Evolutionary conservation across 2,113 vertebrate genomes (phyloP).

Genomic region (Leptobrachium ailaonicum): DNA sequence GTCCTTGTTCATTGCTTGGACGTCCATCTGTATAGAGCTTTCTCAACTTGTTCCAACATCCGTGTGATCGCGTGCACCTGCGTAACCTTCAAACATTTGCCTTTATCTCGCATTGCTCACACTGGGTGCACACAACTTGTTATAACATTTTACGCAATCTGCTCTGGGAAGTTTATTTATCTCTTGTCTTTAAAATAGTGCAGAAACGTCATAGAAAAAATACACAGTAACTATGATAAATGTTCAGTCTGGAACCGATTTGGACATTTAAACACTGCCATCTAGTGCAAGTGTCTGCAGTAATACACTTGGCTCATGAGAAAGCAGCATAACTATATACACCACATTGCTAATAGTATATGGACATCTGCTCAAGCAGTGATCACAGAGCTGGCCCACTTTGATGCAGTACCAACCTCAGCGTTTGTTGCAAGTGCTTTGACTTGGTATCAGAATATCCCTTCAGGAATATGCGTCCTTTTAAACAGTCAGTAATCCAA

Average conservation of each 20-base stretch:
- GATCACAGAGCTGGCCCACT: no score
- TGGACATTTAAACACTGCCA: slow-evolving; percentile 39
- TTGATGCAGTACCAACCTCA: no score
- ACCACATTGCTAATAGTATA: no score
- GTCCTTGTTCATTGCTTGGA: slow-evolving; percentile 60
- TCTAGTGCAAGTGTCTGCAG: slow-evolving; percentile 21
- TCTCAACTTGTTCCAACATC: slow-evolving; percentile 54
- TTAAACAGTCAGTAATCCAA: no score
- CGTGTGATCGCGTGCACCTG: slow-evolving; percentile 85
- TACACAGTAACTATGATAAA: slow-evolving; percentile 34
- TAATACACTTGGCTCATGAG: no score
- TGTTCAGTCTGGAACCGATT: background rate
- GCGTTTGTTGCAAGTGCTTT: no score
- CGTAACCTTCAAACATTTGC: slow-evolving; percentile 50
- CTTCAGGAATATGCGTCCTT: no score
- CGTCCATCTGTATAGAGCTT: slow-evolving; percentile 53
- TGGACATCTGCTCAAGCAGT: no score
- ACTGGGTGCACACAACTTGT: slow-evolving; percentile 25
- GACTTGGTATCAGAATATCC: no score
- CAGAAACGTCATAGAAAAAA: slow-evolving; percentile 1
- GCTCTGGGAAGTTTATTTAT: slow-evolving; percentile 36
- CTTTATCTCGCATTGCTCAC: slow-evolving; percentile 1
- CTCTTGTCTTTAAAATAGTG: slow-evolving; percentile 34
- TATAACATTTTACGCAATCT: slow-evolving; percentile 32
- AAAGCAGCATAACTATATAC: no score